Conservation (phyloP, 2,888 invertebrate genomes). For the Acanthoscelides obtectus region DNA sequence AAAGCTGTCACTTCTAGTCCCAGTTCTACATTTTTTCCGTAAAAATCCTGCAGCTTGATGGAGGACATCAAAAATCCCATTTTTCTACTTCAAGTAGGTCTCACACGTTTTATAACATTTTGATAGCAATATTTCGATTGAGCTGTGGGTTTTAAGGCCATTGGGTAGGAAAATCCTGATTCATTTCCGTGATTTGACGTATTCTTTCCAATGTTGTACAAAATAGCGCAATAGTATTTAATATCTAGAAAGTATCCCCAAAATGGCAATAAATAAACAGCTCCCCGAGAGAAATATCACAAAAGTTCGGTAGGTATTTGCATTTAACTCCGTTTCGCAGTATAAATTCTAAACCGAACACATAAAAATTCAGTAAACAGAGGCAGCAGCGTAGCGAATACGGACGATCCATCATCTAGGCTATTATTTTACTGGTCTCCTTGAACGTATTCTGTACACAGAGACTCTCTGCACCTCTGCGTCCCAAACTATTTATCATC, state of each 20-base stretch:
- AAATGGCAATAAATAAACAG: neutral
- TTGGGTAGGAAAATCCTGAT: too few species aligned
- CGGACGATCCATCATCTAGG: neutral
- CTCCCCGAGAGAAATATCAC: neutral
- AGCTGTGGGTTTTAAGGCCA: too few species aligned
- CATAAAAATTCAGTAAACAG: neutral
- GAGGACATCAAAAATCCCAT: too few species aligned
- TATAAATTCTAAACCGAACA: neutral
- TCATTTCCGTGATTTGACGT: too few species aligned
- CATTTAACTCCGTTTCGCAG: neutral
- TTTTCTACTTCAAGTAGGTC: too few species aligned
- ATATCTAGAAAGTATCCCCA: neutral
- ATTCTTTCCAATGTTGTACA: too few species aligned
- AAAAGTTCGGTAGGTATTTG: neutral
- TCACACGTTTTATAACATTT: too few species aligned
- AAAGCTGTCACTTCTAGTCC: too few species aligned
- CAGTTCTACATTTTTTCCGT: too few species aligned
- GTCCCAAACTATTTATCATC: neutral
- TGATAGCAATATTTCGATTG: too few species aligned
- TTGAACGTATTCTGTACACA: neutral
- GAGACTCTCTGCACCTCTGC: neutral
- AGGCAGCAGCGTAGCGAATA: neutral
- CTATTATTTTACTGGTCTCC: neutral
- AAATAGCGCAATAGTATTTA: neutral
- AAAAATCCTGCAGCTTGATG: too few species aligned